Evolutionary conservation across 2,113 vertebrate genomes (phyloP).

Genomic region (Penelope pileata): DNA sequence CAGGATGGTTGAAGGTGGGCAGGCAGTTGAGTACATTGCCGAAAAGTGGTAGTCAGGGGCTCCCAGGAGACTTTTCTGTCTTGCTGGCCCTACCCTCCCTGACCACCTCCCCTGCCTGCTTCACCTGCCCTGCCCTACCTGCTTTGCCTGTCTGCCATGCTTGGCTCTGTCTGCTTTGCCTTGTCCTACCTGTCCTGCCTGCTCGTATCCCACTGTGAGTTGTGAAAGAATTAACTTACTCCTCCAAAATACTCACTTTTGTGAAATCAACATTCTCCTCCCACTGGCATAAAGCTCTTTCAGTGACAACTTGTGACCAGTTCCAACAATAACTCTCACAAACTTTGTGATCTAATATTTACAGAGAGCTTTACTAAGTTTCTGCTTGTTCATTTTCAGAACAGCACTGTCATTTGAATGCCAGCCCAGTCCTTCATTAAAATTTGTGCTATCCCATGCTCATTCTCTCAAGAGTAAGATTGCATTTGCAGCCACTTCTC

Average conservation of each 20-base stretch:
- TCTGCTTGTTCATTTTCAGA: not conserved
- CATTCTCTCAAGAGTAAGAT: not conserved
- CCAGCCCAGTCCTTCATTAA: not conserved
- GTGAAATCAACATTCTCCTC: not conserved
- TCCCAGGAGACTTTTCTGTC: not conserved
- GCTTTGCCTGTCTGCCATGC: not conserved
- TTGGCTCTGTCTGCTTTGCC: not conserved
- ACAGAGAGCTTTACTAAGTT: not conserved
- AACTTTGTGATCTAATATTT: not conserved
- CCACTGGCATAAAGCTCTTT: not conserved
- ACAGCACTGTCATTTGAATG: not conserved
- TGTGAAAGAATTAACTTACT: not conserved
- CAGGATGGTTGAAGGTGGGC: not conserved
- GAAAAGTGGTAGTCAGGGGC: not conserved
- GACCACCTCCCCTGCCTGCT: not conserved
- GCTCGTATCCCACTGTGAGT: not conserved
- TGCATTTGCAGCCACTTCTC: not conserved
- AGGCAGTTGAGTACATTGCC: not conserved
- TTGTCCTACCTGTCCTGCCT: not conserved
- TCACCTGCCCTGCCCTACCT: not conserved
- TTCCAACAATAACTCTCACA: not conserved
- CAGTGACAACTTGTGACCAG: not conserved
- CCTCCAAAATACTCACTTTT: not conserved
- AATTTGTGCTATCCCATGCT: not conserved
- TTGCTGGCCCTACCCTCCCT: not conserved